Evolutionary conservation across 2,797 vertebrate species (phyloP), one percentile per base, ranked within the genome.

Genomic region (Zenarchopterus dispar): DNA sequence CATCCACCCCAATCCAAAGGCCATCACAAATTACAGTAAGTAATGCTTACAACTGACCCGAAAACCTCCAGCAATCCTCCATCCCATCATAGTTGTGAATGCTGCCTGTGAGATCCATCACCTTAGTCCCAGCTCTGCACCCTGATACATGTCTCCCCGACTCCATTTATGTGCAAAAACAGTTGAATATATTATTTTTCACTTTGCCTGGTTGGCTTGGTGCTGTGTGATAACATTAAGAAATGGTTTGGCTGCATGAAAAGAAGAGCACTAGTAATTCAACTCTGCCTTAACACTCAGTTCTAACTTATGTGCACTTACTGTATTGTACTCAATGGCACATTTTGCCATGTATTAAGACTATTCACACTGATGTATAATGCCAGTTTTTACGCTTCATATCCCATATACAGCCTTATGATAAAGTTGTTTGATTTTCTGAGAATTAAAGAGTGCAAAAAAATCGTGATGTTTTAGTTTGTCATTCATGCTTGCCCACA

Each of bases 11-110:
- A 92, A 92, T 95, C 88, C 94, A 96, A 93, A 94, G 95, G 84
- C 95, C 97, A 82, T 94, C 97, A 91, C 96, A 99, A 88, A 95
- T 97, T 94, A 97, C 97, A 96, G 98, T 99, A 98, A 99, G 98
- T 99, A 98, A 96, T 86, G 88, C 90, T 88, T 96, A 95, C 83
- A 94, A 97, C 88, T 98, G 95, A 98, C 79, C 88, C 70, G 43
- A 81, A 60, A 75, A 63, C 36, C 67, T 51, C 57, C 3, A 60
- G 69, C 53, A 39, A 39, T 56, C 75, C 64, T 78, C 67, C 84
- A 90, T 86, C 80, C 84, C 87, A 86, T 80, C 87, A 61, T 52
- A 54, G 64, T 78, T 62, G 54, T 51, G 42, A 78, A 41, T 43
- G 67, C 57, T 17, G 66, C 84, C 89, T 84, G 79, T 81, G 87